Base-by-base conservation (phyloP, 2,888 invertebrate species). In the Spodoptera picta region DNA sequence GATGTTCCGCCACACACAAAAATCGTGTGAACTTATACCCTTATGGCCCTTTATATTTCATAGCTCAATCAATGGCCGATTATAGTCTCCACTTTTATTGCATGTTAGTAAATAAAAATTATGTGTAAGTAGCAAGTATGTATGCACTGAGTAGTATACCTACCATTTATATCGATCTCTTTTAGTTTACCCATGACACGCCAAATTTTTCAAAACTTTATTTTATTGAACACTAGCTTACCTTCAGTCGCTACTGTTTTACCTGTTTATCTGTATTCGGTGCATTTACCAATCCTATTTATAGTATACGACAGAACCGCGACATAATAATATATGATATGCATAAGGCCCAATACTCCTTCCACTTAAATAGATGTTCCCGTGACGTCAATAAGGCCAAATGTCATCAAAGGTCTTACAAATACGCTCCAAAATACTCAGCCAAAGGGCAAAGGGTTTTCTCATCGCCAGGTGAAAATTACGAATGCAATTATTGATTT, bases 401-500 rank as follows among this genome's bases (percentile, higher is more conserved):
- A 36, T 7, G 9, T 36, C 4, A 5, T 5, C 5, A 27, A 27
- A 27, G 47, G 11, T 52, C 12, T 59, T 56, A 19, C 45, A 71
- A 55, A 65, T 46, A 52, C 44, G 51, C 24, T 53, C 61, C 45
- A 60, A 65, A 69, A 68, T 54, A 19, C 19, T 19, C 2, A 50
- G 56, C 44, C 63, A 12, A 56, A 56, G 49, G 50, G 56, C 44
- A 63, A 12, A 56, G 51, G 51, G 59, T 63, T 65, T 58, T 60
- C 77, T 62, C 66, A 57, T 68, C 52, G 27, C 43, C 42, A 63
- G 64, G 67, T 67, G 61, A 67, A 73, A 71, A 79, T 77, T 66
- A 77, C 64, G 60, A 75, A 73, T 75, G 79, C 79, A 75, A 75
- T 78, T 79, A 79, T 79, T 79, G 80, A 79, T 79, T 77, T 65